Conservation (phyloP, 2,888 invertebrate species). For the Orthonevra nobilis region DNA sequence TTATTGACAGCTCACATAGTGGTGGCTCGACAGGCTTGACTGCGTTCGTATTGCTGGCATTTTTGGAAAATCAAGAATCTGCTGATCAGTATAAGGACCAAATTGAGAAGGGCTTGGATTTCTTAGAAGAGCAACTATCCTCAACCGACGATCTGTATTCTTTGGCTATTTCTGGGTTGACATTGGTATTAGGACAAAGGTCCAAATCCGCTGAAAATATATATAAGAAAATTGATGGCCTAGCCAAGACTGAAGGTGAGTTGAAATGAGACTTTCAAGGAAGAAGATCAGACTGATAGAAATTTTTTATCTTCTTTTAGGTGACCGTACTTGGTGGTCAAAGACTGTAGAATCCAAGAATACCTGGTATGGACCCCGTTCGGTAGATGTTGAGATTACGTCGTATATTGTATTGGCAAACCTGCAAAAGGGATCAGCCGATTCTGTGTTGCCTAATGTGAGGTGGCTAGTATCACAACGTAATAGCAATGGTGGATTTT, state of each 20-base stretch:
- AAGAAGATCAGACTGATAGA: too few species aligned
- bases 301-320: slow-evolving; percentile 68
- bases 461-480: slow-evolving; percentile 88
- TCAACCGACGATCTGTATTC: slow-evolving; percentile 87
- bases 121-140: slow-evolving; percentile 85
- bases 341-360: slow-evolving; percentile 81
- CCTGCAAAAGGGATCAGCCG: slow-evolving; percentile 77
- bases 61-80: slow-evolving; percentile 84
- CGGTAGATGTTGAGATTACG: slow-evolving; percentile 90
- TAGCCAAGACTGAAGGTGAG: slow-evolving; percentile 78
- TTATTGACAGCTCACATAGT: slow-evolving; percentile 82
- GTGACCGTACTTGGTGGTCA: slow-evolving; percentile 90
- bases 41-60: slow-evolving; percentile 88
- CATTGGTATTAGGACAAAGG: slow-evolving; percentile 88
- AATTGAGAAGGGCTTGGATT: slow-evolving; percentile 89
- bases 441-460: slow-evolving; percentile 81
- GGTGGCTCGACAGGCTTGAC: slow-evolving; percentile 88
- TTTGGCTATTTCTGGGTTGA: slow-evolving; percentile 88
- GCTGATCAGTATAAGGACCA: slow-evolving; percentile 82
- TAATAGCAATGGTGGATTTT: slow-evolving; percentile 86
- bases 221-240: slow-evolving; percentile 81
- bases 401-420: slow-evolving; percentile 91
- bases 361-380: slow-evolving; percentile 83
- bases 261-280: too few species aligned
- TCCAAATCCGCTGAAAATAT: slow-evolving; percentile 84